A percentile compares a stretch with the other conserved stretches of the same genome.
These are phyloP conservation scores for Drosophila obscura DNA, from an alignment of 1,140 invertebrate genomes.

Conservation along the genomic window DNA sequence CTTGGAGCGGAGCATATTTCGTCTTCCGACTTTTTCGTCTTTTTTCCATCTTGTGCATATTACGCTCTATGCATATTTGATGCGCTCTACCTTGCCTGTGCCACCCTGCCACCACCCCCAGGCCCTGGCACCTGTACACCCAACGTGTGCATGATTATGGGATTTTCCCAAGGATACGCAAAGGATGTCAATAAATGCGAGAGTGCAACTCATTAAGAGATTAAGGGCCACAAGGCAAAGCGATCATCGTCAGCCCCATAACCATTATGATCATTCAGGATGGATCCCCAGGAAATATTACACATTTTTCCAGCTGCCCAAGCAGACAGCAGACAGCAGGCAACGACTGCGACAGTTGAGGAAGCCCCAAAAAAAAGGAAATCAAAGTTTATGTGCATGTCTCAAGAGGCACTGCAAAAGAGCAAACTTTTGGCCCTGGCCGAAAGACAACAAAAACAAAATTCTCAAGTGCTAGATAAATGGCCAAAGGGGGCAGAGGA, in stretches of 20 bases:
- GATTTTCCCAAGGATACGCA: conserved; percentile 55
- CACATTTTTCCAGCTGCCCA: conserved; percentile 30
- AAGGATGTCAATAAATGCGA: conserved; percentile 75
- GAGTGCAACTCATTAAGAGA: conserved; percentile 78
- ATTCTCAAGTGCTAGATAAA: conserved; percentile 66
- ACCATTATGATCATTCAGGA: no score
- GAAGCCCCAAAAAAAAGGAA: conserved; percentile 22
- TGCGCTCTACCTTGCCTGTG: conserved; percentile 18
- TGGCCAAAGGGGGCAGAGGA: conserved; percentile 31
- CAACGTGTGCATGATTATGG: conserved; percentile 55
- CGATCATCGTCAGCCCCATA: conserved; percentile 35
- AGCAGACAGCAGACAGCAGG: neutral
- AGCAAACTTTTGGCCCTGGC: conserved; percentile 50
- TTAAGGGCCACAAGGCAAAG: conserved; percentile 55
- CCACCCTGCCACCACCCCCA: neutral
- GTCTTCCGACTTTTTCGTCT: conserved; percentile 41
- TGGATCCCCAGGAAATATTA: conserved; percentile 1
- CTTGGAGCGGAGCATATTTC: conserved; percentile 18
- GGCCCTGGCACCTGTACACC: conserved; percentile 1
- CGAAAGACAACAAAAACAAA: conserved; percentile 57
- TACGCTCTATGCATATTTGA: conserved; percentile 75
- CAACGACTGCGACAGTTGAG: no score
- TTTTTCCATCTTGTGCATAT: conserved; percentile 64
- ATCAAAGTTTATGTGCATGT: conserved; percentile 64
- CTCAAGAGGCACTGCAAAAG: conserved; percentile 61